These are phyloP conservation scores for Luperina testacea DNA, from an alignment of 2,888 invertebrate genomes.

Conservation along the genomic window DNA sequence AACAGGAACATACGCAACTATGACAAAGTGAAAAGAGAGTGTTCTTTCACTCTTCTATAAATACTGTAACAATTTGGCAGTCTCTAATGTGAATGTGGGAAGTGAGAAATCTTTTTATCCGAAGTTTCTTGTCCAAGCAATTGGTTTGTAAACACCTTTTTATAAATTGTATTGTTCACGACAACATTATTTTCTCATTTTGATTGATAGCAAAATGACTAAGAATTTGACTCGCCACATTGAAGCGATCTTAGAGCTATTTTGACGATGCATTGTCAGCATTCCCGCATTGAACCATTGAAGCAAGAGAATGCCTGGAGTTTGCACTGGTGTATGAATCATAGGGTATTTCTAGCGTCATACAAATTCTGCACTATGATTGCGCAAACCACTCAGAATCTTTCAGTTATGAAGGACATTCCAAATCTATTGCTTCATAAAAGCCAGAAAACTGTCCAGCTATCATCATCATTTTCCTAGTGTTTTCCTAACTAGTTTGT, in stretches of 20 bases:
- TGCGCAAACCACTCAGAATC: neutral
- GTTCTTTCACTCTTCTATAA: too few relatives aligned
- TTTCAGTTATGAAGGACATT: neutral
- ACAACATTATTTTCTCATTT: neutral
- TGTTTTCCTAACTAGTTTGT: too few relatives aligned
- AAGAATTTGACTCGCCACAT: neutral
- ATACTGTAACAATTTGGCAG: too few relatives aligned
- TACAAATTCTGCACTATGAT: neutral
- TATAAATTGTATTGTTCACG: neutral
- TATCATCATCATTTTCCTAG: too few relatives aligned
- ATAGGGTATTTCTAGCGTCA: neutral
- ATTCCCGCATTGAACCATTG: constrained; percentile 15
- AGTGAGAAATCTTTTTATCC: neutral
- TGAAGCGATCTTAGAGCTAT: constrained; percentile 21
- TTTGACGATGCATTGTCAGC: constrained; percentile 1
- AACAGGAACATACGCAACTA: too few relatives aligned
- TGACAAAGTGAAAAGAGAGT: too few relatives aligned
- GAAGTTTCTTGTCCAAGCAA: neutral
- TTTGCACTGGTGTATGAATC: neutral
- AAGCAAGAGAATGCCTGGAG: constrained; percentile 5
- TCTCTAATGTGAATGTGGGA: neutral
- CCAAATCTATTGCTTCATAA: neutral
- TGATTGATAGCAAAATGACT: neutral
- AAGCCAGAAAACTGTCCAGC: too few relatives aligned
- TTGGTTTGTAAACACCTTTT: neutral